These are phyloP conservation scores for Vespertilio murinus DNA, from an alignment of 2,797 vertebrate species.

Conservation along the genomic window DNA sequence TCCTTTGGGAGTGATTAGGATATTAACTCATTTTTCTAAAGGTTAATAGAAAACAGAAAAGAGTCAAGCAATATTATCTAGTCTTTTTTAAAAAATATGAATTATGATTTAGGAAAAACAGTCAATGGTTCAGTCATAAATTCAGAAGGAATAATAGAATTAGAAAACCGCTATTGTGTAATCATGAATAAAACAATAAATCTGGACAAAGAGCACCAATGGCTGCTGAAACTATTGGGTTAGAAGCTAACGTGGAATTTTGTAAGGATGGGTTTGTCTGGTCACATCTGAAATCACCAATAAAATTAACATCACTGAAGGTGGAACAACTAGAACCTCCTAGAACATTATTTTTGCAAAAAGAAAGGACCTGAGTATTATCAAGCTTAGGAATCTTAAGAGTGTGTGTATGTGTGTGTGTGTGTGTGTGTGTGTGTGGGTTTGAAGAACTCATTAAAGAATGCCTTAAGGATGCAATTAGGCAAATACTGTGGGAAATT, in stretches of 20 bases:
- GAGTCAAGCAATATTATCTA: neutral
- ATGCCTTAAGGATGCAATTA: neutral
- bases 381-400: neutral
- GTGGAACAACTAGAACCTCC: neutral
- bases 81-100: neutral
- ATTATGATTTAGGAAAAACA: conserved; percentile 8
- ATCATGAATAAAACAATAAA: neutral
- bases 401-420: no score
- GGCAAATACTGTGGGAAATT: neutral
- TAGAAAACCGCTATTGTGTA: neutral
- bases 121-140: neutral
- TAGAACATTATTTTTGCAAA: neutral
- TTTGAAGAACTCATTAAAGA: neutral
- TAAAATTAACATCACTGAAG: neutral
- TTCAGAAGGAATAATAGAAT: neutral
- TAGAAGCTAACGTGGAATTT: neutral
- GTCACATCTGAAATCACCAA: neutral
- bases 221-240: neutral
- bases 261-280: neutral
- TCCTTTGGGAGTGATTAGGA: neutral
- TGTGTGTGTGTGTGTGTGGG: no score
- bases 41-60: neutral
- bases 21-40: neutral
- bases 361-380: neutral
- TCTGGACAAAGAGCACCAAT: neutral